Base-by-base conservation (phyloP, 2,888 invertebrate species). In the Nesidiocoris tenuis region DNA sequence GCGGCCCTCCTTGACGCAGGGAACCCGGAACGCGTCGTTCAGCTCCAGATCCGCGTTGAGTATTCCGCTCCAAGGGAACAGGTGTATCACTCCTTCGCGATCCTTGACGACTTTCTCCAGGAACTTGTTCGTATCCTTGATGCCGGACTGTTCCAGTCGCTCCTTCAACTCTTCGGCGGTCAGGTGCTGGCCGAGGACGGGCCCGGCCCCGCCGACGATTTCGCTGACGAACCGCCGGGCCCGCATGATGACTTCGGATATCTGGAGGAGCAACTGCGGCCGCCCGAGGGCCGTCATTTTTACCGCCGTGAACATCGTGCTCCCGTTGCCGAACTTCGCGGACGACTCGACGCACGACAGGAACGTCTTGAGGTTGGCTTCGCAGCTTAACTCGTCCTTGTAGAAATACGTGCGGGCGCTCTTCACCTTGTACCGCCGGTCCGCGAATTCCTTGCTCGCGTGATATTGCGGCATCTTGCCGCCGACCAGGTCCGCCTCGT, bases 361-460 rank as follows among this genome's bases (percentile, higher is more conserved):
- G 85, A 99, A 98, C 59, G 91, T 94, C 83, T 96, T 94, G 91
- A 95, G 93, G 84, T 99, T 98, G 82, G 93, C 90, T 87, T 99
- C 99, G 85, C 99, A 99, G 78, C 95, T 92, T 0, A 95, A 95
- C 86, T 99, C 98, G 83, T 97, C 96, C 78, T 96, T 88, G 86
- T 99, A 99, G 88, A 98, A 98, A 86, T 98, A 99, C 0, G 98
- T 99, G 82, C 98, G 88, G 57, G 98, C 98, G 80, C 94, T 93
- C 81, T 92, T 91, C 71, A 98, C 96, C 85, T 94, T 93, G 85
- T 94, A 93, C 80, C 98, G 89, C 19, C 98, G 89, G 86, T 99
- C 98, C 2, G 94, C 96, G 85, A 98, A 96, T 76, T 92, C 89
- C 85, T 94, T 92, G 81, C 95, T 93, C 76, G 94, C 93, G 81